These are phyloP conservation scores for Drosophila seclusa DNA, from an alignment of 2,888 invertebrate species.

Conservation along the genomic window DNA sequence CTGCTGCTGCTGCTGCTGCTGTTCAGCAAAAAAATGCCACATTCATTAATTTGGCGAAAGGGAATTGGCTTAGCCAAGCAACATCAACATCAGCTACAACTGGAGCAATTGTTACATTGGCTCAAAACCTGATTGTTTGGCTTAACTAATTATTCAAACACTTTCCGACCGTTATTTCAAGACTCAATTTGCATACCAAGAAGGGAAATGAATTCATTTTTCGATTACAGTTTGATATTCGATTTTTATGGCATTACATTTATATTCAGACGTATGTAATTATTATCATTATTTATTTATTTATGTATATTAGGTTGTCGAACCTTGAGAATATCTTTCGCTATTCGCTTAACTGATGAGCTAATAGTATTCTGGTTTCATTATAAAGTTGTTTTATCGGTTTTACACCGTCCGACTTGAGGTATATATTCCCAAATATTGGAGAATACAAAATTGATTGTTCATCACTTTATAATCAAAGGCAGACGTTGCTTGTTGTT, in stretches of 20 bases:
- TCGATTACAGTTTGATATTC: not conserved
- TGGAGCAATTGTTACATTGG: slow-evolving; percentile 20
- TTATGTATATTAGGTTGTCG: not conserved
- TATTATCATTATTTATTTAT: not conserved
- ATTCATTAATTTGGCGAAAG: slow-evolving; percentile 25
- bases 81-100: not conserved
- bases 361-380: not conserved
- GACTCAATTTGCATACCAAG: slow-evolving; percentile 28
- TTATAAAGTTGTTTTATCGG: not conserved
- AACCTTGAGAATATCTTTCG: not conserved
- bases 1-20: not conserved
- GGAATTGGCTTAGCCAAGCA: slow-evolving; percentile 1
- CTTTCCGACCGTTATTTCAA: slow-evolving; percentile 19
- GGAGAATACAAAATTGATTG: not conserved
- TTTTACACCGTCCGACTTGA: not conserved
- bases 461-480: not conserved
- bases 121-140: slow-evolving; percentile 19
- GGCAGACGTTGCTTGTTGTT: not conserved
- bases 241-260: not conserved
- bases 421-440: not conserved
- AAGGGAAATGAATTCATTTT: not conserved
- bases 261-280: not conserved
- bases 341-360: not conserved
- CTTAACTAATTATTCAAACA: slow-evolving; percentile 42
- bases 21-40: slow-evolving; percentile 6